Evolutionary conservation across 1,140 invertebrate species (phyloP).

Genomic region (Sitophilus oryzae): DNA sequence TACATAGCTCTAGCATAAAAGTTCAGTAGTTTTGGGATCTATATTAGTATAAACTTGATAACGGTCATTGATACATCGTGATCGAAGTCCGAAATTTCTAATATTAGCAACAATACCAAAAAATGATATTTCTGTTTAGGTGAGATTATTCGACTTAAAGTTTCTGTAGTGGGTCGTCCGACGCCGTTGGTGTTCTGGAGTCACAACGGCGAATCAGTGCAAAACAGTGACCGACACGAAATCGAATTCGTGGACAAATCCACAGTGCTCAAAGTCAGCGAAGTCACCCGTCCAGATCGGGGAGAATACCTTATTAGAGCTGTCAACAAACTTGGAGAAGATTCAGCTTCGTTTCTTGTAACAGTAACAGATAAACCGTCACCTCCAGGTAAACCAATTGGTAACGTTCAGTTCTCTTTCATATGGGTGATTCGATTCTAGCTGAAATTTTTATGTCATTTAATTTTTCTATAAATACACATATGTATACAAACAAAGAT

Average conservation of each 20-base stretch:
- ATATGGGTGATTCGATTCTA: too few species aligned
- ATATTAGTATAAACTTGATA: too few species aligned
- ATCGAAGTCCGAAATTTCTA: too few species aligned
- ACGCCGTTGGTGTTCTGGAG: conserved; percentile 77
- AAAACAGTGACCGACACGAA: conserved; percentile 58
- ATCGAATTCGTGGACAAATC: conserved; percentile 64
- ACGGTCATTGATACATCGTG: too few species aligned
- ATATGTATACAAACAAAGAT: too few species aligned
- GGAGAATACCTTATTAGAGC: conserved; percentile 82
- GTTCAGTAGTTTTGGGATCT: too few species aligned
- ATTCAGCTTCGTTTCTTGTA: conserved; percentile 71
- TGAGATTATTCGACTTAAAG: conserved; percentile 30
- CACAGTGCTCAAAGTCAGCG: conserved; percentile 64
- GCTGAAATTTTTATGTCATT: too few species aligned
- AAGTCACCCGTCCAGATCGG: conserved; percentile 67
- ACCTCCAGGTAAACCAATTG: conserved; percentile 60
- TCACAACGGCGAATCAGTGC: conserved; percentile 72
- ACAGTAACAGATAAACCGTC: conserved; percentile 84
- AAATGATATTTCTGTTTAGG: too few species aligned
- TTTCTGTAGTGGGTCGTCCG: conserved; percentile 80
- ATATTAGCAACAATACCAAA: too few species aligned
- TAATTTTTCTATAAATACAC: too few species aligned
- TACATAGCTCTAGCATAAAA: too few species aligned
- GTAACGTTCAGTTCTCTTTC: too few species aligned
- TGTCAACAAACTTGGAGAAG: conserved; percentile 75